Conservation (phyloP, 2,797 vertebrate species). For the Tamandua tetradactyla region DNA sequence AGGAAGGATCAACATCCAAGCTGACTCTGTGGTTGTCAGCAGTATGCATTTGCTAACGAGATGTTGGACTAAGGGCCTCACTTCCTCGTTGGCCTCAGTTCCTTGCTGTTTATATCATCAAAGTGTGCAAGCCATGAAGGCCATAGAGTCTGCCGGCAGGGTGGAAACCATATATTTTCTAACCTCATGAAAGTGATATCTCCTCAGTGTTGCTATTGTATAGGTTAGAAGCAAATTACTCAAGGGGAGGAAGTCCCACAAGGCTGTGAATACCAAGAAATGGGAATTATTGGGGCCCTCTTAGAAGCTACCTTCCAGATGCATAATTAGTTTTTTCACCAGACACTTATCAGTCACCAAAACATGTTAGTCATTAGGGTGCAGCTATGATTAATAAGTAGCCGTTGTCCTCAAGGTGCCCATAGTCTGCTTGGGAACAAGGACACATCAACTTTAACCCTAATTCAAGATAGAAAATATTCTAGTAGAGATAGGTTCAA, state of each 20-base stretch:
- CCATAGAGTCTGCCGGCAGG: neutral
- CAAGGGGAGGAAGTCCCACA: neutral
- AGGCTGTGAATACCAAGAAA: neutral
- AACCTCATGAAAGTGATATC: neutral
- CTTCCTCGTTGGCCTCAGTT: neutral
- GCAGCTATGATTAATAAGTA: neutral
- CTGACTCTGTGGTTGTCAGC: neutral
- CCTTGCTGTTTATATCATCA: neutral
- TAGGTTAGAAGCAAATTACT: slow-evolving; percentile 19
- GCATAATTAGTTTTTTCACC: neutral
- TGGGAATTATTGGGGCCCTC: neutral
- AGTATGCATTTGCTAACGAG: neutral
- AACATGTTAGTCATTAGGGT: neutral
- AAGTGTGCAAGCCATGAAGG: neutral
- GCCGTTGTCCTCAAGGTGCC: neutral
- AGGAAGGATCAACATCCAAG: neutral
- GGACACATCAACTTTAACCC: neutral
- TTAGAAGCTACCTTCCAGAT: neutral
- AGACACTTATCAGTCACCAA: neutral
- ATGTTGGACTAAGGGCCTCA: neutral
- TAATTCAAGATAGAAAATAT: neutral
- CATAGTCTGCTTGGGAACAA: neutral
- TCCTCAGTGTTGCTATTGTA: neutral
- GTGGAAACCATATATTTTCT: slow-evolving; percentile 3
- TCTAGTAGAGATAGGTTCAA: neutral